Base-by-base conservation (phyloP, 2,113 vertebrate genomes). In the Synodontis membranacea region DNA sequence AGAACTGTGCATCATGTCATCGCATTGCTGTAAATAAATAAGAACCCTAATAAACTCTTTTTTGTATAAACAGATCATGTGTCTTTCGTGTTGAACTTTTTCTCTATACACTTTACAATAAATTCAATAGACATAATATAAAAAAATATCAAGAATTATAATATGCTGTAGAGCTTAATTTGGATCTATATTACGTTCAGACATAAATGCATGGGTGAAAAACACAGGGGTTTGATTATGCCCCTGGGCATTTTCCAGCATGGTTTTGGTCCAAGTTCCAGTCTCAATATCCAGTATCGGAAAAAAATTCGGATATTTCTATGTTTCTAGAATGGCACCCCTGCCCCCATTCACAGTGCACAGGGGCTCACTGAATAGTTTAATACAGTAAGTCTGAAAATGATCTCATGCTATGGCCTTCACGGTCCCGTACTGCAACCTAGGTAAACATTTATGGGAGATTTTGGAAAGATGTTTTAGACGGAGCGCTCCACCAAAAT, bases 21-120 rank as follows among this genome's bases (percentile, higher is more conserved):
- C 48, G 52, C 42, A 14, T 15, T 82, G 52, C 7, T 85, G 80
- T 84, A n/a, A 80, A 84, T 86, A 82, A 86, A 88, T 82, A 84
- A 84, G 72, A 4, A 34, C 23, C 25, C 37, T 56, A 86, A 85
- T 15, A 64, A 86, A n/a, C 23, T 34, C 75, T 86, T 70, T 70
- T 82, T 86, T 83, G 34, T 82, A 82, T 48, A 42, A 76, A 87
- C 12, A 10, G 15, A 82, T 19, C 50, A 17, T 39, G 14, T 86
- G 84, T 79, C 60, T 78, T 78, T 34, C 10, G 86, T 58, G 8
- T 64, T 68, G 68, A 23, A 52, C 34, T 31, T 37, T 31, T 68
- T 34, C 8, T 10, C 21, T 52, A 4, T 68, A 12, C 31, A 31
- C 48, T 48, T 11, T 28, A 66, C 37, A 80, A 56, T 56, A 21